Evolutionary conservation across 2,888 invertebrate genomes (phyloP), one percentile per base, ranked within the genome.

Genomic region (Deilephila porcellus): DNA sequence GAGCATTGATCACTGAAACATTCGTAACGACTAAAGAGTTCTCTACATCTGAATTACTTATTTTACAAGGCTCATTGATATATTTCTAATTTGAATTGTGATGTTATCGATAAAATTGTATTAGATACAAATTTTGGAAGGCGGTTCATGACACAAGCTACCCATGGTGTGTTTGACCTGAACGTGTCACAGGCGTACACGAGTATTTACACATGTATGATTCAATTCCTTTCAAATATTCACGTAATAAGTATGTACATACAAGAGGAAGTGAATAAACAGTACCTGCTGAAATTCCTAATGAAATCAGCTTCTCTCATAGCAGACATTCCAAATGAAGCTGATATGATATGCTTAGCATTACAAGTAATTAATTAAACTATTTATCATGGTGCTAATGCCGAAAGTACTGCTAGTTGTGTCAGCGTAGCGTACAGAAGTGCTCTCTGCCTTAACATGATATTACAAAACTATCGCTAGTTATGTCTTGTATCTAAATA

Each of bases 81-180:
- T 63, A 19, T 53, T n/a, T 52, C 52, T 72, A 60, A 56, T 14
- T 53, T 70, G 32, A 32, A 70, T 11, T 14, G n/a, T 25, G 59
- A 37, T 37, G 32, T 34, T 56, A 52, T 37, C 34, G 8, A 29
- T 60, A 71, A 37, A 37, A 45, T 71, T 63, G 67, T 32, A 62
- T 63, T 59, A 62, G 6, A 29, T 29, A 67, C 53, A 52, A 62
- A 25, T 60, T 37, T 53, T 45, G 20, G 32, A 73, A 73, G 73
- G 73, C 70, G 70, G 63, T 56, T 73, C 56, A 59, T 63, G 56
- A 63, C 60, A 32, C 19, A n/a, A 56, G 63, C 76, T 73, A 56
- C 56, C 14, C 19, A 72, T 72, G 59, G 7, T 19, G 59, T 64
- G 25, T 72, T 52, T 14, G 34, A 56, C 11, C 19, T 67, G 37